Evolutionary conservation across 2,113 vertebrate species (phyloP).

Genomic region (Pholis gunnellus): DNA sequence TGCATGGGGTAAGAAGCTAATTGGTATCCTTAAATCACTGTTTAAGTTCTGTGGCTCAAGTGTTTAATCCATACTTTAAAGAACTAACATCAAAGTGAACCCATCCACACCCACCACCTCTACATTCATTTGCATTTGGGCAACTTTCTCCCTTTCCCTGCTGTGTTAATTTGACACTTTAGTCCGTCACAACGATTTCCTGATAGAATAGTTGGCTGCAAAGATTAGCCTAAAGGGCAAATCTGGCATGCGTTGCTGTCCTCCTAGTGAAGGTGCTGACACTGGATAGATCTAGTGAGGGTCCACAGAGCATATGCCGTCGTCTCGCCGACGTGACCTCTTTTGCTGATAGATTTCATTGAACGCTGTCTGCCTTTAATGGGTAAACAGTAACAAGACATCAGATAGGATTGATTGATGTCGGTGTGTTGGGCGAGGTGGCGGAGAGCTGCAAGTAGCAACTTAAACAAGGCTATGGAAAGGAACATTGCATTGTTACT

Average conservation of each 20-base stretch:
- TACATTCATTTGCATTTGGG: conserved; percentile 48
- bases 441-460: conserved; percentile 41
- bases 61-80: conserved; percentile 47
- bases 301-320: conserved; percentile 39
- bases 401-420: conserved; percentile 72
- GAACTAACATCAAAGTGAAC: conserved; percentile 25
- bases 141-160: conserved; percentile 19
- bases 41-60: conserved; percentile 18
- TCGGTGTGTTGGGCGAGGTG: conserved; percentile 31
- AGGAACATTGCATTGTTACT: conserved; percentile 68
- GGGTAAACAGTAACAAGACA: conserved; percentile 70
- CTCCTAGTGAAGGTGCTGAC: conserved; percentile 69
- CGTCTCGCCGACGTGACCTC: conserved; percentile 67
- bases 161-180: conserved; percentile 72
- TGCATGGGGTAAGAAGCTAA: conserved; percentile 1
- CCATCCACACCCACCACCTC: conserved; percentile 21
- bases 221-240: conserved; percentile 77
- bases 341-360: conserved; percentile 69
- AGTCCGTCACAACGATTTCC: conserved; percentile 68
- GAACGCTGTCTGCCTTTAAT: conserved; percentile 69
- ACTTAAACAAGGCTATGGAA: conserved; percentile 62
- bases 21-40: conserved; percentile 7
- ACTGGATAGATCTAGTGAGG: conserved; percentile 20
- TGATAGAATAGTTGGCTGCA: conserved; percentile 68
- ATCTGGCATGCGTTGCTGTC: conserved; percentile 63